Conservation (phyloP, 2,797 vertebrate genomes). For the Cetoscarus ocellatus region DNA sequence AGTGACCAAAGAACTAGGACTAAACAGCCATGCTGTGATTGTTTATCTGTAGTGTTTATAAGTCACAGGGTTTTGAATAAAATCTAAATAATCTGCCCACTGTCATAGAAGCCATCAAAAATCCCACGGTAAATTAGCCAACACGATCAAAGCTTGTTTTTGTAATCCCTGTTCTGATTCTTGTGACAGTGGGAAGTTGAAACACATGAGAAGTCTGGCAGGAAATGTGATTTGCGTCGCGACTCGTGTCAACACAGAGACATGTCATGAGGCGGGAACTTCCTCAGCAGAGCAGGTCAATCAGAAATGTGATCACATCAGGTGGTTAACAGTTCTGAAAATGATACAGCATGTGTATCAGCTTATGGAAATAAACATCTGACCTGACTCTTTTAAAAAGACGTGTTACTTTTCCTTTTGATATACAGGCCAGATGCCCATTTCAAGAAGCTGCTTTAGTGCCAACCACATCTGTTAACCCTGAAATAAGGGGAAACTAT, state of each 20-base stretch:
- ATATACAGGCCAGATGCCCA: too few species aligned
- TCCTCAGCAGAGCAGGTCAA: slow-evolving; percentile 45
- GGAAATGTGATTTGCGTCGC: slow-evolving; percentile 61
- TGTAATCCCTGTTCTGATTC: background rate
- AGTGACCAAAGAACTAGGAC: background rate
- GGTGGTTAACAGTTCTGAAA: background rate
- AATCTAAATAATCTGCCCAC: background rate
- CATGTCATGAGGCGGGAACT: slow-evolving; percentile 68
- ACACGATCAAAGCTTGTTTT: slow-evolving; percentile 10
- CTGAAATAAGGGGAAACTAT: too few species aligned
- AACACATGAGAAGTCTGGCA: slow-evolving; percentile 61
- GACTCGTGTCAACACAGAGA: slow-evolving; percentile 55
- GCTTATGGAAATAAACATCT: background rate
- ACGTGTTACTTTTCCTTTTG: too few species aligned
- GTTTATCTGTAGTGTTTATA: too few species aligned
- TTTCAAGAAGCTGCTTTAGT: too few species aligned
- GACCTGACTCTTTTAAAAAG: too few species aligned
- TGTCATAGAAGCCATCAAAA: background rate
- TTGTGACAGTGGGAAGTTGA: slow-evolving; percentile 66
- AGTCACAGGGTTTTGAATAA: background rate
- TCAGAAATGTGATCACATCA: background rate
- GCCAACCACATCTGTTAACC: too few species aligned
- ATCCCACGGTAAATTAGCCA: accelerated
- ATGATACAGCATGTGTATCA: background rate
- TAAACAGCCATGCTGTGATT: background rate